Base-by-base conservation (phyloP, 2,888 invertebrate genomes). In the Sthenelais limicola region DNA sequence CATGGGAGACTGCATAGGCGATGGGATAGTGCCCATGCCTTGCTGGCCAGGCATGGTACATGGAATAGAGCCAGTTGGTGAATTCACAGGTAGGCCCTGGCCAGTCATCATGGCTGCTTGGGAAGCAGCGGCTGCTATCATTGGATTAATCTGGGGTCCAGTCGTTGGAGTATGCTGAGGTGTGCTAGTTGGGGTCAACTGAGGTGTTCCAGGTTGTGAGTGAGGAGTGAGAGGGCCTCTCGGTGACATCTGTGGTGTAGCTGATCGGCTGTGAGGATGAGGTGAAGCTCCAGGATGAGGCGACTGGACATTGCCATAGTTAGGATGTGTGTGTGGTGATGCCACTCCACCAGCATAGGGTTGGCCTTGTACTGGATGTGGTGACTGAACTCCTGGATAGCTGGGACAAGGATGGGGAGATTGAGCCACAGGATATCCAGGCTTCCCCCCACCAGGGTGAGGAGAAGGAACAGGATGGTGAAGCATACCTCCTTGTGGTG, bases 171-270 rank as follows among this genome's bases (percentile, higher is more conserved):
- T 58, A 26, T 38, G 35, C 1, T 51, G 33, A 7, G 66, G 62
- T 7, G 72, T 28, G 3, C 24, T 30, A 26, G 66, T 66, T 32
- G 66, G 72, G 12, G 71, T 71, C 15, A 43, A 30, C 21, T 43
- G 30, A 9, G 47, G 49, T 15, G 71, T 71, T 30, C 76, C 73
- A 9, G 76, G 76, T 43, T 74, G 72, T 2, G 76, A 74, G n/a
- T 52, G 35, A 5, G 58, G 68, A 0, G 62, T 66, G 24, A 49
- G 75, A n/a, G 56, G 48, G 12, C 73, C 73, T 30, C 73, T 30
- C 7, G 76, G 76, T 0, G 76, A 76, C 74, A 76, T 68, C 72
- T 77, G 77, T n/a, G 77, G 77, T 1, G 77, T 77, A 33, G 56
- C 71, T 12, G 74, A 73, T n/a, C 76, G 47, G 0, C 76, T 77